Conservation (phyloP, 2,113 vertebrate genomes). For the Plotosus lineatus region DNA sequence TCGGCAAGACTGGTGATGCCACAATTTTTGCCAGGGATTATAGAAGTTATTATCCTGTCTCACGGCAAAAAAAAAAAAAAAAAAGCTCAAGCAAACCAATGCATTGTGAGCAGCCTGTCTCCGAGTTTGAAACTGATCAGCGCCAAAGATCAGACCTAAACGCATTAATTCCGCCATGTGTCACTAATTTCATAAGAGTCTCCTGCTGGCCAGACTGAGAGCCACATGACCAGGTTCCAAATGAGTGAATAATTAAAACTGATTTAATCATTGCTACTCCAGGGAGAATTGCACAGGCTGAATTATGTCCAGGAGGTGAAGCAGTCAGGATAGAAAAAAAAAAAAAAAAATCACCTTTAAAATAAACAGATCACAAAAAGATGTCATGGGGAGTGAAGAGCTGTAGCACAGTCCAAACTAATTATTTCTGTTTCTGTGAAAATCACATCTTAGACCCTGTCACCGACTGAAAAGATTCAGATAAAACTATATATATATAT, state of each 20-base stretch:
- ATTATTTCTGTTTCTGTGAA: background rate
- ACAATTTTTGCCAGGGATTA: too few relatives aligned
- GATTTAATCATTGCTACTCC: background rate
- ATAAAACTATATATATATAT: background rate
- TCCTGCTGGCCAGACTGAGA: background rate
- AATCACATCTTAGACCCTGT: background rate
- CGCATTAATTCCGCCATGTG: conserved; percentile 19
- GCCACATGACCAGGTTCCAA: conserved; percentile 17
- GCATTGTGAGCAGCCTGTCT: background rate
- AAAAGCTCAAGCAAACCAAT: background rate
- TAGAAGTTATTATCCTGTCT: conserved; percentile 13
- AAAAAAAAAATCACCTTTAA: background rate
- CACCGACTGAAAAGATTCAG: background rate
- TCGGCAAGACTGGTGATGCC: too few relatives aligned
- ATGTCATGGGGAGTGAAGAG: background rate
- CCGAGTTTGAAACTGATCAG: background rate
- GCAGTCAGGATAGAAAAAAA: too few relatives aligned
- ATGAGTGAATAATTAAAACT: conserved; percentile 24
- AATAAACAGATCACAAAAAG: background rate
- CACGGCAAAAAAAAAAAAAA: background rate
- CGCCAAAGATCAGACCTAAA: conserved; percentile 20
- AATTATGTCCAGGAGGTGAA: background rate
- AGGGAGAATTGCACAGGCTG: background rate
- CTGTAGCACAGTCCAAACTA: background rate
- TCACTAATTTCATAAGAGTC: conserved; percentile 29